Evolutionary conservation across 1,140 invertebrate genomes (phyloP), one percentile per base, ranked within the genome.

Genomic region (Conopomorpha cramerella): DNA sequence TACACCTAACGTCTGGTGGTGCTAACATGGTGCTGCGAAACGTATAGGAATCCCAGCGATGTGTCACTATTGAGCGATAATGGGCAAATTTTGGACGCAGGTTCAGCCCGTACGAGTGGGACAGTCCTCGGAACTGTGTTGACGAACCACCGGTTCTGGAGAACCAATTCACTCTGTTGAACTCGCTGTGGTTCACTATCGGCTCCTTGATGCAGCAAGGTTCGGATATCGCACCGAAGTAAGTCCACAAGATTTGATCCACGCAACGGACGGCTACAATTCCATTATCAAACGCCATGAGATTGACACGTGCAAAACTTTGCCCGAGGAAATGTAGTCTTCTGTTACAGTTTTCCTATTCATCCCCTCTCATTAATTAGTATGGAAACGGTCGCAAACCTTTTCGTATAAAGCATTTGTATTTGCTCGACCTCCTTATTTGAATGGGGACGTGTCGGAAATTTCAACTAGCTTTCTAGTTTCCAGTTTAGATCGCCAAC

Each of bases 181-280:
- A 94, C 81, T 86, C 88, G 60, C 82, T 93, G 50, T 93, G 90
- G 90, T 92, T 92, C 81, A 90, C 90, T 74, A 89, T 92, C 70
- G 90, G 90, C 50, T 90, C 88, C 52, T 84, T 93, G 62, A 93
- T 94, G 90, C 90, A 93, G 82, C 90, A 92, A 84, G 91, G 92
- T 77, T 91, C 88, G 59, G 91, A 94, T 83, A 88, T 94, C 70
- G 89, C 90, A 80, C 86, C 86, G 41, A 86, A 87, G 87, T 89
- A 77, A 80, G 79, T 79, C 45, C 48, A n/a, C n/a, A n/a, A n/a
- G n/a, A n/a, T n/a, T n/a, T 46, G 37, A 36, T 34, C 46, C 13
- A 30, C 30, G 14, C 36, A 49, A 50, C 40, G 31, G 43, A 43
- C 32, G 49, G 55, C 41, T 58, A 58, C 49, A 55, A 39, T 51